These are phyloP conservation scores for Homarus americanus DNA, from an alignment of 1,140 invertebrate genomes.

Conservation along the genomic window DNA sequence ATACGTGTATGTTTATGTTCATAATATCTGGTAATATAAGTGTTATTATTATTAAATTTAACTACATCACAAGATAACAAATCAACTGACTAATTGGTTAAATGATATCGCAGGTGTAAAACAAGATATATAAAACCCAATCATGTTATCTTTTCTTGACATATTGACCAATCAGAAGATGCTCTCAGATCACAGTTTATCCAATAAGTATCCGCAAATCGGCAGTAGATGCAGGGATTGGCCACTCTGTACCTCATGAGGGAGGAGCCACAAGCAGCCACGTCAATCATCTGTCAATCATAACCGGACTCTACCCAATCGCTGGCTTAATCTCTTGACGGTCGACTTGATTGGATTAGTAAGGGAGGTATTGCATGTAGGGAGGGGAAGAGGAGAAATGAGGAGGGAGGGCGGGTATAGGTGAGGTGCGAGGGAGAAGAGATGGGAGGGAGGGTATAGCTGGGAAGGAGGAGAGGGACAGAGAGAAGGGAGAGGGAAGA, in stretches of 20 bases:
- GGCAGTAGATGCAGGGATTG: slow-evolving; percentile 13
- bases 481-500: neutral
- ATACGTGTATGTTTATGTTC: too few species aligned
- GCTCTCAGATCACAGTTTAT: neutral
- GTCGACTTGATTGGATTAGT: slow-evolving; percentile 45
- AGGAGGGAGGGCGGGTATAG: neutral
- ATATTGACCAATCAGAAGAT: neutral
- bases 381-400: neutral
- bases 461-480: neutral
- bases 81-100: too few species aligned
- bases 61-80: too few species aligned
- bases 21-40: too few species aligned
- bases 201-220: slow-evolving; percentile 15
- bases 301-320: slow-evolving; percentile 16
- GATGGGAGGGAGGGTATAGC: too few species aligned
- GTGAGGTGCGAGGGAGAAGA: neutral
- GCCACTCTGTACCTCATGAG: neutral
- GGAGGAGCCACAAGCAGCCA: slow-evolving; percentile 14
- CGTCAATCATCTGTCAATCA: slow-evolving; percentile 62
- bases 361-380: neutral
- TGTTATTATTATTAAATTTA: too few species aligned
- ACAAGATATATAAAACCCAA: too few species aligned
- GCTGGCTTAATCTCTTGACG: slow-evolving; percentile 19
- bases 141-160: too few species aligned
- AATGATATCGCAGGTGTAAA: too few species aligned